Evolutionary conservation across 35 echinoderm and acorn worm genomes (phyloP).

Genomic region (Stichopus chloronotus): DNA sequence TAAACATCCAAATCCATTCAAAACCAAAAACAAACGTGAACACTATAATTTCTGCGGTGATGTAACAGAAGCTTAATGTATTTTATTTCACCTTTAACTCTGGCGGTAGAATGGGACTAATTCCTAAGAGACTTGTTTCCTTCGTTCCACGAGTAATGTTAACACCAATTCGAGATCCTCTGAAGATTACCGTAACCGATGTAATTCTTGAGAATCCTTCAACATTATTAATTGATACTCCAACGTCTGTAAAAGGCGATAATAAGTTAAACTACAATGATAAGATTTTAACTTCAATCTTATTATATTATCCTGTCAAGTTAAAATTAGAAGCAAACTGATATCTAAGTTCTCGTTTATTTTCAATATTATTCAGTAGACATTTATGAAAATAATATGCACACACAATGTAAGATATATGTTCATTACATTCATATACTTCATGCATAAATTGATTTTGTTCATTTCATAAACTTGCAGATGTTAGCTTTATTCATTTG

Average conservation of each 20-base stretch:
- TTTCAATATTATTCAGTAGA: too few species aligned
- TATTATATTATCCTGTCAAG: too few species aligned
- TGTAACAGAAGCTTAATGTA: too few species aligned
- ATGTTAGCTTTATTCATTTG: background rate
- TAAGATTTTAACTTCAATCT: too few species aligned
- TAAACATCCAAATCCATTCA: too few species aligned
- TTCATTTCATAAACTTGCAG: background rate
- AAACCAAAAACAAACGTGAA: too few species aligned
- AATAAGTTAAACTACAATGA: background rate
- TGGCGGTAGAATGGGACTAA: constrained; percentile 27
- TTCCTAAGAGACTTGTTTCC: background rate
- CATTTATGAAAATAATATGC: too few species aligned
- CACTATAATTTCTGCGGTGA: too few species aligned
- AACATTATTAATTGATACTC: background rate
- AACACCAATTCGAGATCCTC: constrained; percentile 33
- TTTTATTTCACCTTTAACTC: background rate
- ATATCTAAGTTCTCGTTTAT: too few species aligned
- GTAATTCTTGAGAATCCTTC: background rate
- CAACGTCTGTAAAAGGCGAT: background rate
- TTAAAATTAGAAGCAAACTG: too few species aligned
- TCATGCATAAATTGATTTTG: background rate
- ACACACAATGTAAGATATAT: too few species aligned
- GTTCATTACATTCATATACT: background rate
- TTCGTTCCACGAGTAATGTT: constrained; percentile 9
- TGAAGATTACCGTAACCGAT: constrained; percentile 25